phyloP scores from a whole-genome alignment of 2,113 vertebrate species.

The Sigmodon hispidus region DNA sequence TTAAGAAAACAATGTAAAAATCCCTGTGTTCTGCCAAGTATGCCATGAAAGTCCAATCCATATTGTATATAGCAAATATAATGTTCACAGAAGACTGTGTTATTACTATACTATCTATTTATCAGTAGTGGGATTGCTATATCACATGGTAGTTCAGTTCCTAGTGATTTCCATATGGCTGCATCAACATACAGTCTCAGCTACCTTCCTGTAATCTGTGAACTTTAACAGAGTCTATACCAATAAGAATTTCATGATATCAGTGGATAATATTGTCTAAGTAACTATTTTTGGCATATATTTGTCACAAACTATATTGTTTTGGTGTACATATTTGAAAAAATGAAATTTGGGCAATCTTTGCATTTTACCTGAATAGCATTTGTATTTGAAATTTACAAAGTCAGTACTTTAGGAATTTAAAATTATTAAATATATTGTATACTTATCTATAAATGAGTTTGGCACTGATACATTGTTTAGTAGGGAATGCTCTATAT shows the following conservation, averaged over 20 bases:
- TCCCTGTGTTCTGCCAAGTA: background rate
- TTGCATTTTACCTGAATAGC: background rate
- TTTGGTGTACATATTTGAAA: background rate
- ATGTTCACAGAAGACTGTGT: background rate
- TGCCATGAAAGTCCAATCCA: background rate
- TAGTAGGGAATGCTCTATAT: background rate
- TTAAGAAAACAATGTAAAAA: background rate
- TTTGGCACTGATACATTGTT: background rate
- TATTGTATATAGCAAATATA: background rate
- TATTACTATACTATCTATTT: background rate
- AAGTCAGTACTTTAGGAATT: background rate
- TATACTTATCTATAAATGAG: background rate
- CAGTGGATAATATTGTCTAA: background rate
- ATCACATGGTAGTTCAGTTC: background rate
- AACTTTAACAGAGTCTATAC: background rate
- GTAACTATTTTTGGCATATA: background rate
- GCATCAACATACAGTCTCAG: background rate
- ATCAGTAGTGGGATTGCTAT: background rate
- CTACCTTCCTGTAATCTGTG: background rate
- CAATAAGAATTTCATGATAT: background rate
- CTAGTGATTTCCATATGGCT: background rate
- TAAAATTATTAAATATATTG: background rate
- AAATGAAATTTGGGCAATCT: background rate
- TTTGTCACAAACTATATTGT: background rate
- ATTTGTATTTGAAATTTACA: background rate